Base-by-base conservation (phyloP, 2,797 vertebrate species). In the Bradypus variegatus region DNA sequence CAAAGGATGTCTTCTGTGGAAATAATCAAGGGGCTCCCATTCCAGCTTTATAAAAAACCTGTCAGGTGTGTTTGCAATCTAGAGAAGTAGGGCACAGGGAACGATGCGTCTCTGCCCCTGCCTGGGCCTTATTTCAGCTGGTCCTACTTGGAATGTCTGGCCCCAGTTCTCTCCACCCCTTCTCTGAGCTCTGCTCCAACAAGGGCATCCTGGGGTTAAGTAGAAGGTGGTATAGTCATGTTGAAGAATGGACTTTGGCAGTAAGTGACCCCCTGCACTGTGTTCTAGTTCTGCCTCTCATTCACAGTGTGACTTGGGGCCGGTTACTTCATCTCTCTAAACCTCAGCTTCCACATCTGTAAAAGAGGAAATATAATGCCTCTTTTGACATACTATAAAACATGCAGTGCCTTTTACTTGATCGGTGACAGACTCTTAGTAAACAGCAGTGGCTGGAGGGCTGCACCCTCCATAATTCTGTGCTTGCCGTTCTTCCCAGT, bases 401-500 rank as follows among this genome's bases (percentile, higher is more conserved):
- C 2, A 5, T 3, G 19, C 16, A 1, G 3, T 19, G 84, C 31
- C 0, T 78, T 50, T 48, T 72, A 19, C 31, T 33, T 13, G 65
- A 41, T 2, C 12, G 0, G 0, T 1, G 5, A 38, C 6, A 7
- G 27, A 53, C 48, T 67, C 53, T 41, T 9, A 23, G 16, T 31
- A 60, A 38, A 76, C 60, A 16, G 18, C 18, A 60, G 11, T 15
- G 69, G 21, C 36, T 10, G 53, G 15, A 33, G 2, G 25, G 23
- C 1, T 8, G 36, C 25, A 36, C n/a, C 3, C 29, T 60, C 70
- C 0, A 2, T 12, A 1, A 16, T 18, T 10, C 15, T 1, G 2
- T 36, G 11, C 19, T 21, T 3, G 8, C 13, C 10, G 9, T 6
- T 45, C 23, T 2, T 58, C 45, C 23, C 3, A 5, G 48, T 27